These are phyloP conservation scores for Meriones unguiculatus DNA, from an alignment of 2,113 vertebrate genomes.

Conservation along the genomic window DNA sequence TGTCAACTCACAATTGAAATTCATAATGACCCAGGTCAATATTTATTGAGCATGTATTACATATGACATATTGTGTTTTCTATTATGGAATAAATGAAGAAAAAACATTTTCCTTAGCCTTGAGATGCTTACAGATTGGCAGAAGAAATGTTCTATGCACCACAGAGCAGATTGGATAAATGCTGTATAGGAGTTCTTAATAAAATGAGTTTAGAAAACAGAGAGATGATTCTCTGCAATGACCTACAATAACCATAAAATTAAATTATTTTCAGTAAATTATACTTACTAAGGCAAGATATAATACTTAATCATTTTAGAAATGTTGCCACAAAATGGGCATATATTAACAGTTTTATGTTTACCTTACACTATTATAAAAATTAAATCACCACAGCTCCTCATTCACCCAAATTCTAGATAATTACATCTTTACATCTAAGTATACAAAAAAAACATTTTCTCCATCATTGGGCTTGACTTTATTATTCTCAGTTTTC, in stretches of 20 bases:
- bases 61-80: conserved; percentile 28
- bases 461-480: conserved; percentile 60
- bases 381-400: conserved; percentile 59
- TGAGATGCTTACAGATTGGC: conserved; percentile 33
- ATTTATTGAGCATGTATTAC: conserved; percentile 63
- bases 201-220: conserved; percentile 57
- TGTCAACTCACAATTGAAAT: conserved; percentile 51
- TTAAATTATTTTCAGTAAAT: conserved; percentile 64
- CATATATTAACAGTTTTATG: conserved; percentile 34
- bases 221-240: conserved; percentile 57
- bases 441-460: conserved; percentile 37
- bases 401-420: conserved; percentile 11
- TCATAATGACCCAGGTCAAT: conserved; percentile 19
- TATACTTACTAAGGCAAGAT: conserved; percentile 50
- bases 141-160: neutral
- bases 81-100: conserved; percentile 1
- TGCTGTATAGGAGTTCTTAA: neutral
- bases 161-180: conserved; percentile 10
- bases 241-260: conserved; percentile 66
- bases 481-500: conserved; percentile 61
- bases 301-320: conserved; percentile 46
- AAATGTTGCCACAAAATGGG: conserved; percentile 17
- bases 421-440: conserved; percentile 63
- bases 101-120: neutral
- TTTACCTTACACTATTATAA: conserved; percentile 44